Conservation (phyloP, 2,888 invertebrate genomes). For the Xanthia togata region DNA sequence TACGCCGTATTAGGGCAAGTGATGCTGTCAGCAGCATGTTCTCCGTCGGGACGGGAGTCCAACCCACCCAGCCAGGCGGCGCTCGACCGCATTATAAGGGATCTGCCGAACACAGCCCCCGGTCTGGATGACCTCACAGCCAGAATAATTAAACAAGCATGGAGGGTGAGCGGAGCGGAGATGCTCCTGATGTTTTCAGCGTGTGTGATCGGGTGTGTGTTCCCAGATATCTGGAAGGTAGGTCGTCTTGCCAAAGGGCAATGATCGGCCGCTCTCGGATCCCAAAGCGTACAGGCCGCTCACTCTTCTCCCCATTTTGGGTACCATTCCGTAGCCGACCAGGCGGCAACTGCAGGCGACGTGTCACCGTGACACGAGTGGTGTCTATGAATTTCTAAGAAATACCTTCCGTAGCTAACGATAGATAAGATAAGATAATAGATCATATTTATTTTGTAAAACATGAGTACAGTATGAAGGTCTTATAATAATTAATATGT, state of each 20-base stretch:
- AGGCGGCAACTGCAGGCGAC: too few species aligned
- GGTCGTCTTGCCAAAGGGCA: slow-evolving; percentile 62
- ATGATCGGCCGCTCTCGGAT: slow-evolving; percentile 55
- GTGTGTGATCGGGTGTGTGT: slow-evolving; percentile 47
- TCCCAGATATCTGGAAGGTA: slow-evolving; percentile 63
- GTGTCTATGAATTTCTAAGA: too few species aligned
- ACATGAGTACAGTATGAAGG: too few species aligned
- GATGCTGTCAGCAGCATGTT: slow-evolving; percentile 42
- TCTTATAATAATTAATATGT: too few species aligned
- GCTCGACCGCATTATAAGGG: slow-evolving; percentile 45
- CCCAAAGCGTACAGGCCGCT: too few species aligned
- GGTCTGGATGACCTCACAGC: too few species aligned
- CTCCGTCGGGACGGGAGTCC: slow-evolving; percentile 44
- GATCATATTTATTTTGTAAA: too few species aligned
- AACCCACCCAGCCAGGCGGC: slow-evolving; percentile 6
- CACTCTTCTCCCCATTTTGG: slow-evolving; percentile 67
- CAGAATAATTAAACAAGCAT: too few species aligned
- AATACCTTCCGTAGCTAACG: too few species aligned
- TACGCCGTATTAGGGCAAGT: slow-evolving; percentile 58
- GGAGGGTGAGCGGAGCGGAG: too few species aligned
- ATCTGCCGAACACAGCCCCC: slow-evolving; percentile 59
- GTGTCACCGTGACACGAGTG: too few species aligned
- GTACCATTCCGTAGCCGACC: slow-evolving; percentile 10
- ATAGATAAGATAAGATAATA: too few species aligned
- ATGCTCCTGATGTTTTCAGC: neutral